phyloP scores from a whole-genome alignment of 1,140 invertebrate species.

The Drosophila simulans region DNA sequence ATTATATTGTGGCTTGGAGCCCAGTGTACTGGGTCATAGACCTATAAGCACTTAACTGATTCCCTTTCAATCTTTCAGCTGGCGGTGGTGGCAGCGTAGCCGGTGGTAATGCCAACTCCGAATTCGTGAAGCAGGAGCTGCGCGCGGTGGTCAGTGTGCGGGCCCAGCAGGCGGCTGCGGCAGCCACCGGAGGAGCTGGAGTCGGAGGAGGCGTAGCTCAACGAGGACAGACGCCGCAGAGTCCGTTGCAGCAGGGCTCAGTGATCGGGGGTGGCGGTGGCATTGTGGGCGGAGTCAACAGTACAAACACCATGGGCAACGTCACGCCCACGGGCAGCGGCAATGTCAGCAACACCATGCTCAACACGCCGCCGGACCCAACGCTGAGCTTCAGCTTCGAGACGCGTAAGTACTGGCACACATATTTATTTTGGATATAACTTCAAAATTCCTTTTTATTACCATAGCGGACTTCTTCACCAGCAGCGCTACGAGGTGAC shows the following conservation, averaged over 20 bases:
- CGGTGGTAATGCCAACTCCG: constrained; percentile 85
- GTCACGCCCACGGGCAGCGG: constrained; percentile 61
- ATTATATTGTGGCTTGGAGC: constrained; percentile 20
- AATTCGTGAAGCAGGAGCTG: constrained; percentile 95
- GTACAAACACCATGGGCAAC: constrained; percentile 79
- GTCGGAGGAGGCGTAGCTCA: constrained; percentile 46
- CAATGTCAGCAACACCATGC: constrained; percentile 67
- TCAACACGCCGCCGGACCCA: constrained; percentile 80
- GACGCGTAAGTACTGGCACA: constrained; percentile 60
- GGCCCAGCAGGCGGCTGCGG: constrained; percentile 86
- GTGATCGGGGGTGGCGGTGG: constrained; percentile 53
- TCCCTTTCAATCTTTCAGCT: constrained; percentile 55
- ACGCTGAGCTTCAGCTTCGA: constrained; percentile 82
- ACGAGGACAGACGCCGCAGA: constrained; percentile 78
- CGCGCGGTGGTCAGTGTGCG: constrained; percentile 93
- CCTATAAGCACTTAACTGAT: not conserved
- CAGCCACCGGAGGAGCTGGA: constrained; percentile 57
- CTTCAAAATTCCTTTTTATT: not conserved
- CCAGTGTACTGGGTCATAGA: not conserved
- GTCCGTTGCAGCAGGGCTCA: constrained; percentile 75
- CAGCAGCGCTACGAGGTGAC: constrained; percentile 80
- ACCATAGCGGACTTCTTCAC: constrained; percentile 74
- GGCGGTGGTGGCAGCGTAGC: constrained; percentile 49
- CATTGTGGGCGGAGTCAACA: constrained; percentile 57
- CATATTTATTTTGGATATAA: not conserved